Evolutionary conservation across 2,888 invertebrate species (phyloP), one percentile per base, ranked within the genome.

Genomic region (Drosophila kuntzei): DNA sequence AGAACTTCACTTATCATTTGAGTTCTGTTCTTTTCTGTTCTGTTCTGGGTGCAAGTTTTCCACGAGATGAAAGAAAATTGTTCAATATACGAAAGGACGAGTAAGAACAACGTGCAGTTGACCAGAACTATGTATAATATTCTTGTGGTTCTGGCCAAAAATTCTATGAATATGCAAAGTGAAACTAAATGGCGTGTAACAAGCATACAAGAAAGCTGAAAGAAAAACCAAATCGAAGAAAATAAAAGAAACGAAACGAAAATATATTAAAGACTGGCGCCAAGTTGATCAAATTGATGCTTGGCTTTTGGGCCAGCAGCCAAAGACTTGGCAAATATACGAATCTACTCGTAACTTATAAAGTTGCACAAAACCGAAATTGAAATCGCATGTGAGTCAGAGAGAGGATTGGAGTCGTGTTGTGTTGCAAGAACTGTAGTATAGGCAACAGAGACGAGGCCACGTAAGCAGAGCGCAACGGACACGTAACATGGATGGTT

Each of bases 261-360:
- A 73, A 79, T 62, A 84, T 79, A 85, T 80, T 78, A 80, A 80
- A 73, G 72, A 79, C 80, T 85, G 85, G 87, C 85, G 85, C 85
- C 85, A 84, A 85, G 80, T 70, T 84, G 80, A 87, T 85, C 84
- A 82, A 87, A 84, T 81, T 81, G 87, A 87, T 87, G 84, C 75
- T 80, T 71, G 81, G 74, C 79, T 74, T 74, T 63, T 81, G 82
- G 85, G 75, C 68, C 77, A 71, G 29, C 62, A 72, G 72, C 82
- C 85, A 82, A 81, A 70, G 61, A 60, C 41, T 53, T 72, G 37
- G 62, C 62, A 39, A 59, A 63, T 60, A 68, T 50, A 27, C 49
- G 53, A 46, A 55, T 67, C 54, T 14, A 58, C 37, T 59, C 41
- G 46, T 69, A 72, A 80, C 79, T 83, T 76, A 72, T 74, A 79